phyloP scores from a whole-genome alignment of 2,888 invertebrate genomes.

The Napeogenes inachia region DNA sequence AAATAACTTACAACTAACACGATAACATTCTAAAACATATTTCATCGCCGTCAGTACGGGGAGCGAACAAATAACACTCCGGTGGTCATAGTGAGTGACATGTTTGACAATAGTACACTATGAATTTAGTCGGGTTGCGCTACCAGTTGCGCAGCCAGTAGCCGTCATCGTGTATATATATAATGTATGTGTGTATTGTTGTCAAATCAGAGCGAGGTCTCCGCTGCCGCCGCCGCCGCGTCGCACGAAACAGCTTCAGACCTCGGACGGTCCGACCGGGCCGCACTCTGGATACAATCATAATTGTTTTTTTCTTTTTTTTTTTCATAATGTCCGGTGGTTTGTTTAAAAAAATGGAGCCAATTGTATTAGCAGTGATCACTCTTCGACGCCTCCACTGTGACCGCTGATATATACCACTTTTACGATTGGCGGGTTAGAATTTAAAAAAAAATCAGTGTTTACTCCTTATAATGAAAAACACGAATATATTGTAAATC shows the following conservation, averaged over 20 bases:
- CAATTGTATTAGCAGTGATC: too few relatives aligned
- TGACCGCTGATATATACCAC: too few relatives aligned
- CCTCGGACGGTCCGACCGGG: too few relatives aligned
- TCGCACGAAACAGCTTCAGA: constrained; percentile 11
- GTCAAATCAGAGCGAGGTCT: constrained; percentile 21
- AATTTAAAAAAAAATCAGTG: background rate
- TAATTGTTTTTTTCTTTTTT: too few relatives aligned
- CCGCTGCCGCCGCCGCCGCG: constrained; percentile 26
- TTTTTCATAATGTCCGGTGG: too few relatives aligned
- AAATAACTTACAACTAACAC: constrained; percentile 10
- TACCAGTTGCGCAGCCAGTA: too few relatives aligned
- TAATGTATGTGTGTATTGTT: constrained; percentile 3
- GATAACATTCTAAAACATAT: background rate
- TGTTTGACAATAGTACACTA: constrained; percentile 7
- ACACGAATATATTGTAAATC: background rate
- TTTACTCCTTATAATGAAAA: background rate
- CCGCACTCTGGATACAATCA: too few relatives aligned
- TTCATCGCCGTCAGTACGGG: constrained; percentile 15
- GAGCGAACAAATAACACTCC: constrained; percentile 1
- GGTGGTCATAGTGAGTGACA: background rate
- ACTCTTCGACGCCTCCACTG: too few relatives aligned
- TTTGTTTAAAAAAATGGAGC: too few relatives aligned
- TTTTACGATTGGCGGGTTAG: too few relatives aligned
- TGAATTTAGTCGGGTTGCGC: too few relatives aligned
- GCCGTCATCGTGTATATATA: too few relatives aligned